A percentile compares a stretch with the other conserved stretches of the same genome.
These are phyloP conservation scores for Anguilla rostrata DNA, from an alignment of 2,113 vertebrate species.

Conservation along the genomic window DNA sequence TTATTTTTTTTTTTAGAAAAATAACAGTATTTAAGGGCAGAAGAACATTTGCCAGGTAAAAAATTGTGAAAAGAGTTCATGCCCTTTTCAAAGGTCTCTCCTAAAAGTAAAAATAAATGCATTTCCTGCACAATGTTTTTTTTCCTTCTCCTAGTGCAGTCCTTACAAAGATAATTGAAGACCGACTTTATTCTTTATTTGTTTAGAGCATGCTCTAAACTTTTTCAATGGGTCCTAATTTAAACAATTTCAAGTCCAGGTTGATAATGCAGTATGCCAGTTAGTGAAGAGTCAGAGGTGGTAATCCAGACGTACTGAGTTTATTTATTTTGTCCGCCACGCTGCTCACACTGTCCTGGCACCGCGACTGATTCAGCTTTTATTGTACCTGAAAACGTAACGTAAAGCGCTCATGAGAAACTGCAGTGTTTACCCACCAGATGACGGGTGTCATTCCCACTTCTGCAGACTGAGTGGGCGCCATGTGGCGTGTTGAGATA, in stretches of 20 bases:
- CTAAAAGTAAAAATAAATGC: background rate
- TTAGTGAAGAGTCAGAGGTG: too few relatives aligned
- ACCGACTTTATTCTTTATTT: background rate
- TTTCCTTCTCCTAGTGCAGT: background rate
- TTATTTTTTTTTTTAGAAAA: background rate
- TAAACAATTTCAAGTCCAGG: too few relatives aligned
- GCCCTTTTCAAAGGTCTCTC: background rate
- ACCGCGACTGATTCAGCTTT: background rate
- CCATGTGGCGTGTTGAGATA: background rate
- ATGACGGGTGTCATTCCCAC: background rate
- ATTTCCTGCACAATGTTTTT: background rate
- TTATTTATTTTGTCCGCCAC: background rate
- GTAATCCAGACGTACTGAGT: too few relatives aligned
- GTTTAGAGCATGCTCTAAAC: background rate
- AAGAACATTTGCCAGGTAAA: background rate
- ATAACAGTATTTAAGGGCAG: background rate
- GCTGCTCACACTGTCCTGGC: background rate
- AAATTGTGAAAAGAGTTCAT: background rate
- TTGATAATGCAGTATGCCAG: too few relatives aligned
- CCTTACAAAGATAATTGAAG: too few relatives aligned
- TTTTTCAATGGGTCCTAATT: too few relatives aligned
- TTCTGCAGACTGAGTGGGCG: background rate
- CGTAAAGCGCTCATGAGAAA: background rate
- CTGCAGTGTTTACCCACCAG: background rate
- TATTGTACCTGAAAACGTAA: background rate